phyloP scores from a whole-genome alignment of 2,888 invertebrate species.

The Elegia similella region DNA sequence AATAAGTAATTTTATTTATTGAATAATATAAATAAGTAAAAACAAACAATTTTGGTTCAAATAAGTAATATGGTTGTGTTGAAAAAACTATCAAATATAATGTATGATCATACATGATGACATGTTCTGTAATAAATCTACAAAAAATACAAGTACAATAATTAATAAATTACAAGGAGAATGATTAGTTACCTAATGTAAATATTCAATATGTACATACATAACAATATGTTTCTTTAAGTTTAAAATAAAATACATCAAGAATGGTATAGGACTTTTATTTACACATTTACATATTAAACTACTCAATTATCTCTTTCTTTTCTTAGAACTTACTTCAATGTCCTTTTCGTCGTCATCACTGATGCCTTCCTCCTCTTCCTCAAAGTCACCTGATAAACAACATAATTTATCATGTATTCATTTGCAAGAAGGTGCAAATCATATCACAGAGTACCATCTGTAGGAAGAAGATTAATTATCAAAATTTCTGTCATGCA shows the following conservation, averaged over 20 bases:
- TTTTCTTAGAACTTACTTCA: constrained; percentile 47
- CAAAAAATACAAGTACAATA: not conserved
- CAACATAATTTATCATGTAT: not conserved
- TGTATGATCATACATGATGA: not conserved
- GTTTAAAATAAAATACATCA: constrained; percentile 3
- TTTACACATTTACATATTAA: constrained; percentile 4
- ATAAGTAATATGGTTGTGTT: constrained; percentile 17
- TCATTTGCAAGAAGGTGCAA: not conserved
- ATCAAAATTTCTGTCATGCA: too few relatives aligned
- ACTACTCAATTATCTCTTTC: constrained; percentile 38
- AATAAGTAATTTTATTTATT: constrained; percentile 25
- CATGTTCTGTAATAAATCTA: not conserved
- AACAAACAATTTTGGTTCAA: constrained; percentile 14
- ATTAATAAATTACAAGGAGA: not conserved
- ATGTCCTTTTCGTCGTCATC: constrained; percentile 39
- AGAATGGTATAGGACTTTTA: not conserved
- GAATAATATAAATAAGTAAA: constrained; percentile 27
- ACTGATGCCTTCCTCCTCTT: constrained; percentile 38
- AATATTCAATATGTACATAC: constrained; percentile 9
- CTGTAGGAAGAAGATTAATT: too few relatives aligned
- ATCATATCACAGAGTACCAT: too few relatives aligned
- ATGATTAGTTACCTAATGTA: constrained; percentile 7
- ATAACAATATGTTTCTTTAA: not conserved
- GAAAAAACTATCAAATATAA: not conserved
- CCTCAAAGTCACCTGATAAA: constrained; percentile 26